These are phyloP conservation scores for Mactra quadrangularis DNA, from an alignment of 1,140 invertebrate species.

Conservation along the genomic window DNA sequence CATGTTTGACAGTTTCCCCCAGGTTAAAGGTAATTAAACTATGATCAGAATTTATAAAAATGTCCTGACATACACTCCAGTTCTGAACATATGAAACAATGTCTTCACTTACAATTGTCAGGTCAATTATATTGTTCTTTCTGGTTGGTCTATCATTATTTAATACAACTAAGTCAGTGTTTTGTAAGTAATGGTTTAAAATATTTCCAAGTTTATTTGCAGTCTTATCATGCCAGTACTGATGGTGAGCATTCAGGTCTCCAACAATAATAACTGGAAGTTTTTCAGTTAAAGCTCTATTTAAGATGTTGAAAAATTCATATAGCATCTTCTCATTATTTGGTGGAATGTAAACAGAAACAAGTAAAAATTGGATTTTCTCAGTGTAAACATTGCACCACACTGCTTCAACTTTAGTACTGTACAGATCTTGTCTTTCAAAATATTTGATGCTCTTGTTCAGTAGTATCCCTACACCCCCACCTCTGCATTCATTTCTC, in stretches of 20 bases:
- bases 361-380: background rate
- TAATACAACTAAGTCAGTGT: background rate
- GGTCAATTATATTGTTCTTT: constrained; percentile 14
- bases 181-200: too few relatives aligned
- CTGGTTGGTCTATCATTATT: constrained; percentile 2
- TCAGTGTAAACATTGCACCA: constrained; percentile 5
- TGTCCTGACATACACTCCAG: constrained; percentile 12
- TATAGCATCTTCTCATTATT: background rate
- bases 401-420: constrained; percentile 15
- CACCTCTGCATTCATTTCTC: constrained; percentile 1
- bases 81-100: background rate
- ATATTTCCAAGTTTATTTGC: constrained; percentile 16
- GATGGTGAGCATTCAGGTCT: too few relatives aligned
- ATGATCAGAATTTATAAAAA: background rate
- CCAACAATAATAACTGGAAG: background rate
- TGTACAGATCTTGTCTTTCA: constrained; percentile 25
- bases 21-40: too few relatives aligned
- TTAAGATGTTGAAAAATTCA: background rate
- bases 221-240: constrained; percentile 2
- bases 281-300: background rate
- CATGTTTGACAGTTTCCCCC: background rate
- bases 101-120: background rate
- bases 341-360: background rate
- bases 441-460: constrained; percentile 20
- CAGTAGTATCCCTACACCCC: constrained; percentile 1